Evolutionary conservation across 2,113 vertebrate genomes (phyloP).

Genomic region (Tonatia bakeri): DNA sequence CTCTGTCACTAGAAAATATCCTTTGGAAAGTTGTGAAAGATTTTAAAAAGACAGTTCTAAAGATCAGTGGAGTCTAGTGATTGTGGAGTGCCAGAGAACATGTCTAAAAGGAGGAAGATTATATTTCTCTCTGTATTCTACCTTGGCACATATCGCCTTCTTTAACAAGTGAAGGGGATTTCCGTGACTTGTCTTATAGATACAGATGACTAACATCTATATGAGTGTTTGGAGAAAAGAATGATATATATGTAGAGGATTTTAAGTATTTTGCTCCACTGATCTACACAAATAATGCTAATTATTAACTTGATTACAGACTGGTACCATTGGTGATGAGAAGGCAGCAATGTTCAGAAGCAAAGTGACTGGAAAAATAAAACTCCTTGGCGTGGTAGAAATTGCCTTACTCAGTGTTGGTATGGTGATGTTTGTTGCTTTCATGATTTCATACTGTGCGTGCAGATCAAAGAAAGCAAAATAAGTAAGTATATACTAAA

Average conservation of each 20-base stretch:
- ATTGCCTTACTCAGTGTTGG: conserved; percentile 81
- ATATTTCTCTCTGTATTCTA: background rate
- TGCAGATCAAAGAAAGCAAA: conserved; percentile 64
- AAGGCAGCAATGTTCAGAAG: conserved; percentile 87
- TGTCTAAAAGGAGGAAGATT: background rate
- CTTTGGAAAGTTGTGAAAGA: background rate
- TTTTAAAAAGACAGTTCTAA: background rate
- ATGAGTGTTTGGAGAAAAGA: background rate
- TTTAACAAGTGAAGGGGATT: background rate
- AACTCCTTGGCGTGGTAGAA: conserved; percentile 81
- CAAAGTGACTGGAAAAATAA: conserved; percentile 80
- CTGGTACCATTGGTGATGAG: conserved; percentile 85
- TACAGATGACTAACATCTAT: background rate
- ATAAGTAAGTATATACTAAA: conserved; percentile 74
- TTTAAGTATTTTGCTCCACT: background rate
- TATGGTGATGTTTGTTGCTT: conserved; percentile 78
- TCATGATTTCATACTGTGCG: conserved; percentile 79
- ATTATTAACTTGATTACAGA: conserved; percentile 80
- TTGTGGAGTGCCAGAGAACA: background rate
- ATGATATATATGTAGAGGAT: background rate
- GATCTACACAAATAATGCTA: background rate
- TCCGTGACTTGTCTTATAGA: background rate
- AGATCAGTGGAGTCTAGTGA: background rate
- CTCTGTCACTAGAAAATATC: background rate
- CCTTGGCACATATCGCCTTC: background rate